A percentile compares a stretch with the other conserved stretches of the same genome.
Conservation (phyloP, 2,797 vertebrate genomes). For the Diplodus sargus region DNA sequence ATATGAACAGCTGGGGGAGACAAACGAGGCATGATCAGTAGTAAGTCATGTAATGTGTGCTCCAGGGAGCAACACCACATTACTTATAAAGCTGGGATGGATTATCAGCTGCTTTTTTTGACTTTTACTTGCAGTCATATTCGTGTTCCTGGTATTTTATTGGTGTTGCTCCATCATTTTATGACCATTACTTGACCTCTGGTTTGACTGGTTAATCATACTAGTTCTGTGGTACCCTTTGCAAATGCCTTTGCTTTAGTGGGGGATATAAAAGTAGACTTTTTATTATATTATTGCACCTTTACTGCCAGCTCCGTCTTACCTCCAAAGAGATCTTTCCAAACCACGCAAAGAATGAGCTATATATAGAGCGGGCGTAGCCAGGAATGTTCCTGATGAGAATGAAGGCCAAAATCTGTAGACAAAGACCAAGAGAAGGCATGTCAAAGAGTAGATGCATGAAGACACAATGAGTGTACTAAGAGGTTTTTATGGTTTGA, state of each 20-base stretch:
- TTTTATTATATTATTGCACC: not conserved
- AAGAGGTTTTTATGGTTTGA: not conserved
- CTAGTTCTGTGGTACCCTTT: not conserved
- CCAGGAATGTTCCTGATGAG: conserved; percentile 99
- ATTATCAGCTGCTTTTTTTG: not conserved
- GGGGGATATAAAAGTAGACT: not conserved
- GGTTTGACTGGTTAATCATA: not conserved
- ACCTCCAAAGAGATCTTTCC: conserved; percentile 99
- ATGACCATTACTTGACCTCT: not conserved
- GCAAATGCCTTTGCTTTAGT: not conserved
- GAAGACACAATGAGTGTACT: not conserved
- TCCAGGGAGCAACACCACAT: not conserved
- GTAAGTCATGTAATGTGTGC: not conserved
- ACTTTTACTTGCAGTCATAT: not conserved
- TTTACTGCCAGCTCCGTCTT: conserved; percentile 56
- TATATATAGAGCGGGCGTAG: conserved; percentile 94
- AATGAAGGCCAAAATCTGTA: conserved; percentile 96
- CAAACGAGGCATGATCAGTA: conserved; percentile 28
- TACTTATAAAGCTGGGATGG: not conserved
- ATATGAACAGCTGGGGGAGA: conserved; percentile 94
- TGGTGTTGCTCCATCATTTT: not conserved
- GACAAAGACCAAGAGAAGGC: conserved; percentile 11
- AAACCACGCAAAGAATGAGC: conserved; percentile 99
- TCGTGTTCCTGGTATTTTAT: not conserved
- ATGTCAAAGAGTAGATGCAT: conserved; percentile 17